Evolutionary conservation across 2,888 invertebrate genomes (phyloP).

Genomic region (Ypsolopha scabrella): DNA sequence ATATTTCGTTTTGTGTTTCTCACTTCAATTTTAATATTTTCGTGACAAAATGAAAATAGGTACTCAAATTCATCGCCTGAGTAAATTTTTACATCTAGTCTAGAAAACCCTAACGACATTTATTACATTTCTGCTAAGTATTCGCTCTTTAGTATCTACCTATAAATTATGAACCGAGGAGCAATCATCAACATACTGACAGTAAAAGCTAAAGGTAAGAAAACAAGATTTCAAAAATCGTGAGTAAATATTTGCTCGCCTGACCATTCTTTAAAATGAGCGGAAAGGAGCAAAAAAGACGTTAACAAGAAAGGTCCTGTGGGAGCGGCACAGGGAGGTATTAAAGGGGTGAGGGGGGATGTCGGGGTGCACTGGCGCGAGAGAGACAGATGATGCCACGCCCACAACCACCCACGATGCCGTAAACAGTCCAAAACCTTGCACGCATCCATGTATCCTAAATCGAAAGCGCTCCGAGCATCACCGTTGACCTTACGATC

Average conservation of each 20-base stretch:
- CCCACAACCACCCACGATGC: slow-evolving; percentile 69
- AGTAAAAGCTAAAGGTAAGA: slow-evolving; percentile 26
- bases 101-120: no score
- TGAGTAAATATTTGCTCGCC: slow-evolving; percentile 67
- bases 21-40: no score
- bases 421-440: slow-evolving; percentile 69
- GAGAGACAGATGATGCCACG: slow-evolving; percentile 46
- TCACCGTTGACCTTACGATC: slow-evolving; percentile 23
- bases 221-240: slow-evolving; percentile 65
- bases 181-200: not conserved
- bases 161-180: not conserved
- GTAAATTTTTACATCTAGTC: no score
- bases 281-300: slow-evolving; percentile 61
- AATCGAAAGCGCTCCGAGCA: slow-evolving; percentile 65
- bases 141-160: no score
- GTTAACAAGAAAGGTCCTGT: slow-evolving; percentile 67
- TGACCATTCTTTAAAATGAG: slow-evolving; percentile 60
- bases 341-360: slow-evolving; percentile 23
- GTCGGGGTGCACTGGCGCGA: slow-evolving; percentile 19
- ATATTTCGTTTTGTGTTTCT: no score
- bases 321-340: slow-evolving; percentile 50
- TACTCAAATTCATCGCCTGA: no score
- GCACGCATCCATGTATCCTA: slow-evolving; percentile 69
- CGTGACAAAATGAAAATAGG: no score
- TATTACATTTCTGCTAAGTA: no score